Percentiles rank a stretch among this genome's conserved stretches.
Conservation (phyloP, 2,888 invertebrate species). For the Matsumyia berberina region DNA sequence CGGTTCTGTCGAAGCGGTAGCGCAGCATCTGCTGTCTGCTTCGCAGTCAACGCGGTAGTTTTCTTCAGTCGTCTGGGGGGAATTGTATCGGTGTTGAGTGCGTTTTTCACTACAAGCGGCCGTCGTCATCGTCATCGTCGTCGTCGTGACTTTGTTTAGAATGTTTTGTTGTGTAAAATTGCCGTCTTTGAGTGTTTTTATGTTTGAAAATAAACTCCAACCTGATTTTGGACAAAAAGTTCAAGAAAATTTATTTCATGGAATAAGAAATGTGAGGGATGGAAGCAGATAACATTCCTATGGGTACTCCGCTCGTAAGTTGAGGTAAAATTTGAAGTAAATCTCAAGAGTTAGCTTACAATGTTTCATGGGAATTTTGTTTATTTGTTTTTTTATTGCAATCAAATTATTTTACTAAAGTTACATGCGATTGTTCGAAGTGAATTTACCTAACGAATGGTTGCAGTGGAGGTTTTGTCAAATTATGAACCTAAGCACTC, state of each 20-base stretch:
- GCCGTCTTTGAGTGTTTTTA: background rate
- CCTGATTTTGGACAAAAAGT: background rate
- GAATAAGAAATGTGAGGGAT: no score
- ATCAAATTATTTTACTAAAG: no score
- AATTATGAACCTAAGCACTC: no score
- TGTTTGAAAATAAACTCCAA: background rate
- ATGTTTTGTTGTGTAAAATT: background rate
- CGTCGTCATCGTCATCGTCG: background rate
- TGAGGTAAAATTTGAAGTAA: no score
- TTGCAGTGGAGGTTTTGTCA: no score
- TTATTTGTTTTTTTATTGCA: no score
- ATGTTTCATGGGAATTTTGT: no score
- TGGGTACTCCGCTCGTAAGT: no score
- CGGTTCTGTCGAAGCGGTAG: background rate
- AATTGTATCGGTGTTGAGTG: background rate
- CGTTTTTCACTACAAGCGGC: background rate
- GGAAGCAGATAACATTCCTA: no score
- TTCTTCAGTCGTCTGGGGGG: background rate
- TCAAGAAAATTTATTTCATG: background rate
- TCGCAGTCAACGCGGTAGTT: background rate
- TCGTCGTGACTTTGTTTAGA: background rate
- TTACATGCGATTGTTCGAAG: no score
- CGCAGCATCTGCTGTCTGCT: constrained; percentile 31
- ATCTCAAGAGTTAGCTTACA: no score
- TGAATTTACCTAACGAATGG: no score